Evolutionary conservation across 2,888 invertebrate genomes (phyloP).

Genomic region (Heteromyza rotundicornis): DNA sequence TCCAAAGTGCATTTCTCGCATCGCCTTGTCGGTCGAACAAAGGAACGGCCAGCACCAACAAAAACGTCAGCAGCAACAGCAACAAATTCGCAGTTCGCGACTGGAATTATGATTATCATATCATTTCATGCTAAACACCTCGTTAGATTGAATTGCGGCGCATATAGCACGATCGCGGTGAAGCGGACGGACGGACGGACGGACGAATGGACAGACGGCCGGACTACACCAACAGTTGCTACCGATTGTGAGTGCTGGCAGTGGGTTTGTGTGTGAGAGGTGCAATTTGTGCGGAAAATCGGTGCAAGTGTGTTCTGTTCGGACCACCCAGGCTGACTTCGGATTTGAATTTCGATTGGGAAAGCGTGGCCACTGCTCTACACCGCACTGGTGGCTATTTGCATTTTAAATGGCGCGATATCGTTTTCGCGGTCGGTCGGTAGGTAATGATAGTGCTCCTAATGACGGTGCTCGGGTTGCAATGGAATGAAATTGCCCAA

Average conservation of each 20-base stretch:
- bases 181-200: background rate
- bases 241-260: background rate
- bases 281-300: constrained; percentile 4
- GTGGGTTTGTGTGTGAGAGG: background rate
- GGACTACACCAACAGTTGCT: background rate
- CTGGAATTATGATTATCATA: constrained; percentile 51
- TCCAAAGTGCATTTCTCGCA: constrained; percentile 26
- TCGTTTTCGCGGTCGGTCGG: background rate
- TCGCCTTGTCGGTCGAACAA: constrained; percentile 25
- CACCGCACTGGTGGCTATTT: background rate
- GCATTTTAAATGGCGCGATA: background rate
- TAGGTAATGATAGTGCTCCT: background rate
- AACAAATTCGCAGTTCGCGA: constrained; percentile 47
- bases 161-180: constrained; percentile 27
- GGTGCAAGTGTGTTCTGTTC: background rate
- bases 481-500: background rate
- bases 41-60: constrained; percentile 2
- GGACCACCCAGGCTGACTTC: background rate
- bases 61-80: constrained; percentile 32
- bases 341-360: background rate
- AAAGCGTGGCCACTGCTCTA: background rate
- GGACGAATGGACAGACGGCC: background rate
- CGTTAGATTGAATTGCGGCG: constrained; percentile 42
- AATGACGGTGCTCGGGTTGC: background rate
- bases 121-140: constrained; percentile 51